Percentiles rank a stretch among this genome's conserved stretches.
phyloP scores from a whole-genome alignment of 2,888 invertebrate genomes.

The Tipula unca region DNA sequence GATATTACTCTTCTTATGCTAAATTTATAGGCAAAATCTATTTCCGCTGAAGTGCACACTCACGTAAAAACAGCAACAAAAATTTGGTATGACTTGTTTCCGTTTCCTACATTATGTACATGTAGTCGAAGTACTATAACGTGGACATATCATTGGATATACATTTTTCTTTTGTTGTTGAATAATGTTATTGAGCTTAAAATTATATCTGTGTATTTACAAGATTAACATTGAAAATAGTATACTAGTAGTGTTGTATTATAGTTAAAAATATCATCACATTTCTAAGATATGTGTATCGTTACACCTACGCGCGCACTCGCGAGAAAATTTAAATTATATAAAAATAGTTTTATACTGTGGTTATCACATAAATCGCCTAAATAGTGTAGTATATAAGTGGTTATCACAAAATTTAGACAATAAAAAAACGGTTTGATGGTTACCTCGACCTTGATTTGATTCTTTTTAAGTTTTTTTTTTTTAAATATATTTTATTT shows the following conservation, averaged over 20 bases:
- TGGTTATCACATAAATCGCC: background rate
- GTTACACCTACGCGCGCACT: background rate
- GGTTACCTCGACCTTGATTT: background rate
- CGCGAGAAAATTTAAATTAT: background rate
- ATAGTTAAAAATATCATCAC: background rate
- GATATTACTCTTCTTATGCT: background rate
- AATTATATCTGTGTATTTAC: background rate
- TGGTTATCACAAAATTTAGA: background rate
- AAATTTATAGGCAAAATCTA: background rate
- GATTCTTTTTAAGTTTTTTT: background rate
- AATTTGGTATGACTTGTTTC: background rate
- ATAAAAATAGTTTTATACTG: background rate
- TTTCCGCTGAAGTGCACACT: background rate
- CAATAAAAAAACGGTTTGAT: background rate
- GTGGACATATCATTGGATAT: background rate
- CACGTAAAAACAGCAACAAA: background rate
- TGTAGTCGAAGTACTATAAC: background rate
- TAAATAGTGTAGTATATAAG: background rate
- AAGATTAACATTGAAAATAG: background rate
- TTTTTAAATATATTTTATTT: background rate
- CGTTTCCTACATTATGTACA: background rate
- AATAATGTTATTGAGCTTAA: background rate
- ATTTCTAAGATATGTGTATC: background rate
- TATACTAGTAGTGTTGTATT: background rate
- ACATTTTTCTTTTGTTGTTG: background rate